Evolutionary conservation across 2,113 vertebrate species (phyloP).

Genomic region (Oenanthe oenanthe): DNA sequence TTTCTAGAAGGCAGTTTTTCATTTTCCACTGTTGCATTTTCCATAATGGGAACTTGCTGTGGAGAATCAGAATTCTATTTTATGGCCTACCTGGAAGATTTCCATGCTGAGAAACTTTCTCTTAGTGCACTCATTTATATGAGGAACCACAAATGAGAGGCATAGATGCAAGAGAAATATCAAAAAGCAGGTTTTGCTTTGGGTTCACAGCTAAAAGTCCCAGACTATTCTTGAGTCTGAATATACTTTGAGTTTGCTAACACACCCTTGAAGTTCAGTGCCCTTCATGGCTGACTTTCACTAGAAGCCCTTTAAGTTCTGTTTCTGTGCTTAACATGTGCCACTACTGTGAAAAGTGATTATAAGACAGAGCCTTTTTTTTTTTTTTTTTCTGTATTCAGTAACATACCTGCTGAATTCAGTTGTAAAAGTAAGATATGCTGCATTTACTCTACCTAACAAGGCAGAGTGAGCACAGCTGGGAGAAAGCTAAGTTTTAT

Average conservation of each 20-base stretch:
- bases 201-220: neutral
- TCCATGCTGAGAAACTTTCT: neutral
- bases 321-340: neutral
- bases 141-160: neutral
- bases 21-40: neutral
- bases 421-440: neutral
- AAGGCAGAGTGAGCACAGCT: neutral
- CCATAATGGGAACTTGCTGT: neutral
- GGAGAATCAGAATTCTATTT: neutral
- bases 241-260: neutral
- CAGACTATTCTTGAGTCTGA: neutral
- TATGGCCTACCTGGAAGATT: neutral
- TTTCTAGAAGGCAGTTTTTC: conserved; percentile 3
- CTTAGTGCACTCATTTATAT: neutral
- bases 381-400: neutral
- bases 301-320: neutral
- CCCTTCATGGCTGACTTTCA: neutral
- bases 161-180: neutral
- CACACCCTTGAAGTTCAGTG: neutral
- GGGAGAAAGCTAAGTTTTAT: neutral
- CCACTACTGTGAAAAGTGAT: neutral
- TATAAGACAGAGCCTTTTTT: neutral
- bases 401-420: neutral
- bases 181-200: neutral
- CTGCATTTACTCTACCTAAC: neutral